Conservation (phyloP, 2,888 invertebrate species). For the Cerastis rubricosa region DNA sequence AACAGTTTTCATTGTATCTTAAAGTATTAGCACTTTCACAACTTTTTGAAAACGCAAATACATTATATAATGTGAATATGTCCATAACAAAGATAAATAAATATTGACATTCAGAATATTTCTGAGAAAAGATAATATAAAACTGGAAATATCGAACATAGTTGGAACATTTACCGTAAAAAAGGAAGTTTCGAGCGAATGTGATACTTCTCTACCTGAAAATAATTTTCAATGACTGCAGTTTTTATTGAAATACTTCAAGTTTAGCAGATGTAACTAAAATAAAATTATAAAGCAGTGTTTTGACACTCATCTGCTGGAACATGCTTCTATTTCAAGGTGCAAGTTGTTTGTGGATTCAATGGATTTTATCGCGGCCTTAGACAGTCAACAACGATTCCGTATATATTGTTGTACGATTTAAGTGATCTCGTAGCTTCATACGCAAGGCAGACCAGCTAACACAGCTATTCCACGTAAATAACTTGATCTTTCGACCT, state of each 20-base stretch:
- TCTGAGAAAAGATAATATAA: slow-evolving; percentile 22
- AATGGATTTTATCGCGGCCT: too few species aligned
- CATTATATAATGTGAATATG: slow-evolving; percentile 1
- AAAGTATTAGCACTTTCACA: neutral
- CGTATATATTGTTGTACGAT: neutral
- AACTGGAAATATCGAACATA: slow-evolving; percentile 32
- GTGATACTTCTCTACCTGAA: neutral
- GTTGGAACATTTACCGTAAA: slow-evolving; percentile 17
- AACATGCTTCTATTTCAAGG: neutral
- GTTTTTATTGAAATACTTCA: neutral
- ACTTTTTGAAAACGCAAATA: slow-evolving; percentile 20
- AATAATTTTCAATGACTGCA: neutral
- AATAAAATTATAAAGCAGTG: too few species aligned
- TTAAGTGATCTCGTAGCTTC: slow-evolving; percentile 1
- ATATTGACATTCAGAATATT: slow-evolving; percentile 37
- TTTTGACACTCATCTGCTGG: too few species aligned
- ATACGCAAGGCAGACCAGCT: neutral
- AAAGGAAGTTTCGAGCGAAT: slow-evolving; percentile 31
- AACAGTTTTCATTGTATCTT: slow-evolving; percentile 14
- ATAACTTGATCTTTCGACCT: neutral
- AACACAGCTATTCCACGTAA: neutral
- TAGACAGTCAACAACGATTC: neutral
- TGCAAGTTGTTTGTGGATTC: neutral
- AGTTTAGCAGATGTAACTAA: too few species aligned
- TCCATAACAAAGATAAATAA: slow-evolving; percentile 23